Conservation (phyloP, 2,888 invertebrate species). For the Erynnis tages region DNA sequence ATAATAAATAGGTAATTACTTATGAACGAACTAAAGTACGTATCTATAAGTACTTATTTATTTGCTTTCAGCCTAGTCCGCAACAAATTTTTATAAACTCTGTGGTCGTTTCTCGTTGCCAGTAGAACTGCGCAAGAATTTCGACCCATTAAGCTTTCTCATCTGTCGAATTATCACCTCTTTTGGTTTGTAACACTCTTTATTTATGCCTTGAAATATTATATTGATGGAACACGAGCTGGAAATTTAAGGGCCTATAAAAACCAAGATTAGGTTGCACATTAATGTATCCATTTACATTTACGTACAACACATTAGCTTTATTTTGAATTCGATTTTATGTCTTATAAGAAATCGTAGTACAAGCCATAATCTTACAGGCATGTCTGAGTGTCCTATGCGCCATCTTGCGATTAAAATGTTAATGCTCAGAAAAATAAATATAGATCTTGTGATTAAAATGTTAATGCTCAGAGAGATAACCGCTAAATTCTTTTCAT, state of each 20-base stretch:
- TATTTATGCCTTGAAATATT: slow-evolving; percentile 32
- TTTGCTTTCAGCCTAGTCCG: too few species aligned
- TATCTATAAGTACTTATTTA: too few species aligned
- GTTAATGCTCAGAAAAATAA: too few species aligned
- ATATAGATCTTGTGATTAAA: too few species aligned
- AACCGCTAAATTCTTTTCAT: too few species aligned
- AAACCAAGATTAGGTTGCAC: slow-evolving; percentile 21
- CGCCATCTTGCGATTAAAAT: too few species aligned
- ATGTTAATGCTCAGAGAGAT: too few species aligned
- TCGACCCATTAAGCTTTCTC: slow-evolving; percentile 39
- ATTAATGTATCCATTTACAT: slow-evolving; percentile 7
- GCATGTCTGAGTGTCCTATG: neutral
- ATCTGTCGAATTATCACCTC: slow-evolving; percentile 36
- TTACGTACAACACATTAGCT: neutral
- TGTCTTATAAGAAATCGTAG: neutral
- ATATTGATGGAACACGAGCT: slow-evolving; percentile 19
- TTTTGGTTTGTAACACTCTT: slow-evolving; percentile 32
- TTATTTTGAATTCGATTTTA: neutral
- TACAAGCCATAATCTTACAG: too few species aligned
- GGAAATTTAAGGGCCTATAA: slow-evolving; percentile 20
- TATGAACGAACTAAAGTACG: too few species aligned
- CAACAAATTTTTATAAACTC: neutral
- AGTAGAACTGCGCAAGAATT: slow-evolving; percentile 27
- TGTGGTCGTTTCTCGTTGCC: neutral
- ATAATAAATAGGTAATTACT: too few species aligned